Base-by-base conservation (phyloP, 2,113 vertebrate genomes). In the Sialia sialis region DNA sequence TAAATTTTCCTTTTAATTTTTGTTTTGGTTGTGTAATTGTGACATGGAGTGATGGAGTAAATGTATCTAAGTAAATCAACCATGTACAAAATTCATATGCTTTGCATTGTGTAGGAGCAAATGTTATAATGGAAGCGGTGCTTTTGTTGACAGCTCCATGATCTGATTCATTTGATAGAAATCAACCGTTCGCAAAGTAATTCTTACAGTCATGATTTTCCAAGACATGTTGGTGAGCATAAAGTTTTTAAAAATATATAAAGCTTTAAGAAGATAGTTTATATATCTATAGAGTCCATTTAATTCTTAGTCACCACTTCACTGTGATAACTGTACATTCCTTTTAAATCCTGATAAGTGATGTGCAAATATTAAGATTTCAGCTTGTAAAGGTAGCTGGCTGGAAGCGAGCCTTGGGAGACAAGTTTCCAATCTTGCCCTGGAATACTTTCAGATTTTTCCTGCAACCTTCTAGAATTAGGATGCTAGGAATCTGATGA, bases 21-120 rank as follows among this genome's bases (percentile, higher is more conserved):
- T 41, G 0, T 55, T 44, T 44, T 59, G 9, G 52, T 78, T 63
- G 16, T 39, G n/a, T 39, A 38, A 39, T 19, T 13, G 3, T 56
- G 80, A 41, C 10, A 3, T 43, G 32, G 22, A 54, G 18, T 4
- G 15, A 49, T 20, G n/a, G 10, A 21, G 5, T 80, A 49, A 73
- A 62, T 69, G 10, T 4, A 46, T 26, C 4, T 39, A 56, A 79
- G 67, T 52, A 88, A 69, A 41, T 17, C 21, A 64, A 2, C 27
- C 10, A 3, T n/a, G 11, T 68, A 13, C n/a, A n/a, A 64, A 64
- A 32, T 20, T 1, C 5, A 21, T 6, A 3, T 16, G 5, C 14
- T 68, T 64, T 73, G 44, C 30, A 5, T 51, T 39, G 16, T 25
- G 30, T 22, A 60, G 19, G 13, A 60, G 17, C 36, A 70, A 30